A percentile compares a stretch with the other conserved stretches of the same genome.
phyloP scores from a whole-genome alignment of 2,888 invertebrate genomes.

The Euzophera pinguis region DNA sequence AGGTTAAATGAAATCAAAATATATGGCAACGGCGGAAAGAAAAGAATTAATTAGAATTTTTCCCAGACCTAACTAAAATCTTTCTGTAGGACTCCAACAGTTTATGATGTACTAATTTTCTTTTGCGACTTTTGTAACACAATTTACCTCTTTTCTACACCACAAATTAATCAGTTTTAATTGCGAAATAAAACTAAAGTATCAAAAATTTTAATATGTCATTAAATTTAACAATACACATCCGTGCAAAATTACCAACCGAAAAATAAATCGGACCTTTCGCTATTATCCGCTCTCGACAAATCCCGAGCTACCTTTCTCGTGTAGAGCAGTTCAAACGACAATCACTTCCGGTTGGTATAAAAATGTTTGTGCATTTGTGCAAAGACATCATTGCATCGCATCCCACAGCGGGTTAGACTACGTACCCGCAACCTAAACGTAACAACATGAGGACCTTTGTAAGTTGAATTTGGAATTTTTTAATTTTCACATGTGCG shows the following conservation, averaged over 20 bases:
- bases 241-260: constrained; percentile 15
- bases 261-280: constrained; percentile 11
- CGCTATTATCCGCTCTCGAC: constrained; percentile 38
- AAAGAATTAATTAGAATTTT: too few relatives aligned
- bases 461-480: constrained; percentile 50
- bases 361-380: constrained; percentile 68
- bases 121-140: too few relatives aligned
- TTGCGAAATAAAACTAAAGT: too few relatives aligned
- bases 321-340: constrained; percentile 25
- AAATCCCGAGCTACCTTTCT: constrained; percentile 57
- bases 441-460: constrained; percentile 68
- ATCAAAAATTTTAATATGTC: too few relatives aligned
- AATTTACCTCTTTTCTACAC: too few relatives aligned
- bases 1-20: too few relatives aligned
- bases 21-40: too few relatives aligned
- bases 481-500: constrained; percentile 16
- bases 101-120: too few relatives aligned
- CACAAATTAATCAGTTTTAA: too few relatives aligned
- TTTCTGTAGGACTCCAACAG: too few relatives aligned
- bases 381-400: constrained; percentile 55
- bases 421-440: constrained; percentile 39
- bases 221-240: constrained; percentile 10
- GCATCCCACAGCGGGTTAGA: constrained; percentile 37
- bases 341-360: constrained; percentile 72
- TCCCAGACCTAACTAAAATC: too few relatives aligned